Evolutionary conservation across 2,888 invertebrate genomes (phyloP).

Genomic region (Barypeithes pellucidus): DNA sequence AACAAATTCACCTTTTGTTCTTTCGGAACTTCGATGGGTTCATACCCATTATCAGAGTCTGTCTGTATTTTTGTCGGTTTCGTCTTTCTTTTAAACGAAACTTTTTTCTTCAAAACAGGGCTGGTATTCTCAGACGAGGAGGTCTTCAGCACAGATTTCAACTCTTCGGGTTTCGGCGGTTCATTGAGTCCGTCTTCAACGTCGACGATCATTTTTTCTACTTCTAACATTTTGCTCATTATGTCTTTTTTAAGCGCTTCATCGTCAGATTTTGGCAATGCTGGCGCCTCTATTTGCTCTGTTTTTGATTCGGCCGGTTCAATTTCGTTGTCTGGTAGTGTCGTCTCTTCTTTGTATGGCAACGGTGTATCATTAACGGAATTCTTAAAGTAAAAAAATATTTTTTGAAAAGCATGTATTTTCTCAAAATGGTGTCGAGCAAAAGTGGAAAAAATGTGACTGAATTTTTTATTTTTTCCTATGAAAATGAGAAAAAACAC

Average conservation of each 20-base stretch:
- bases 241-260: conserved; percentile 7
- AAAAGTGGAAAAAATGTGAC: too few species aligned
- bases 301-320: conserved; percentile 32
- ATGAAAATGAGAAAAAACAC: too few species aligned
- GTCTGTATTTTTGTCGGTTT: conserved; percentile 57
- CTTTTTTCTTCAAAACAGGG: conserved; percentile 67
- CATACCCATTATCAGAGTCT: conserved; percentile 56
- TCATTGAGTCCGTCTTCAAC: conserved; percentile 69
- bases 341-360: not conserved
- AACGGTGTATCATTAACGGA: not conserved
- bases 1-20: conserved; percentile 27
- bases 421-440: too few species aligned
- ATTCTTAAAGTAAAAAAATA: conserved; percentile 7
- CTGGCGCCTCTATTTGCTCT: not conserved
- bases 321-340: conserved; percentile 6
- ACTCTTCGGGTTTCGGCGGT: conserved; percentile 56
- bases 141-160: conserved; percentile 61
- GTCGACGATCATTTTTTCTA: conserved; percentile 63
- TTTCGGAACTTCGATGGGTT: conserved; percentile 58
- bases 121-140: conserved; percentile 55
- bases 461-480: too few species aligned
- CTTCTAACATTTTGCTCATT: conserved; percentile 1
- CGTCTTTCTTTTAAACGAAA: conserved; percentile 67
- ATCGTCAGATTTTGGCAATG: not conserved
- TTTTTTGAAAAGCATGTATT: too few species aligned